These are phyloP conservation scores for Aldrovandia affinis DNA, from an alignment of 2,797 vertebrate species.

Conservation along the genomic window DNA sequence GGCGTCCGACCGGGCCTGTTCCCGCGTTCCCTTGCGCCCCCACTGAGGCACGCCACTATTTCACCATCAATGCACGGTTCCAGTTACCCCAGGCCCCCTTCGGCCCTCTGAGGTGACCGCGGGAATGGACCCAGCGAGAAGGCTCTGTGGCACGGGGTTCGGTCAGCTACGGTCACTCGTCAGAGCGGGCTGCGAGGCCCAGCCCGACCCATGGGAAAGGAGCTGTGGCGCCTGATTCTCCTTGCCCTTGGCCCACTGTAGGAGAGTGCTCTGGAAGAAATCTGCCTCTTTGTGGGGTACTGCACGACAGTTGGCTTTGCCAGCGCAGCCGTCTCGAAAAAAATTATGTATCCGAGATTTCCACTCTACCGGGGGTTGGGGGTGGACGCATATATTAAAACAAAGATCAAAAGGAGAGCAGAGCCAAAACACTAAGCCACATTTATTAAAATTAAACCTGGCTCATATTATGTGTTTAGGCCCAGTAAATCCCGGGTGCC, in stretches of 20 bases:
- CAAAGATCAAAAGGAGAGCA: conserved; percentile 59
- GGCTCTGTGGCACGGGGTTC: neutral
- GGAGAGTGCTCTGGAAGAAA: neutral
- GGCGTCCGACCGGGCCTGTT: conserved; percentile 35
- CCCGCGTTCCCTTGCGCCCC: neutral
- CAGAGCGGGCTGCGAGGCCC: too few relatives aligned
- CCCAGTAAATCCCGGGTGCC: conserved; percentile 64
- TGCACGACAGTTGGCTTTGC: neutral
- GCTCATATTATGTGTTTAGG: conserved; percentile 65
- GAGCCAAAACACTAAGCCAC: conserved; percentile 52
- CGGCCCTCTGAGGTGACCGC: neutral
- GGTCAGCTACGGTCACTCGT: too few relatives aligned
- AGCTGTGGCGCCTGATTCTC: neutral
- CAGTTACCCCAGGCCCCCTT: neutral
- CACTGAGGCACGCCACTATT: neutral
- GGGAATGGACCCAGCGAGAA: neutral
- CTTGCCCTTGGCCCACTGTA: neutral
- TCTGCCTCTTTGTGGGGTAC: conserved; percentile 11
- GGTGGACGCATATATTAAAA: conserved; percentile 49
- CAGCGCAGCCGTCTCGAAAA: conserved; percentile 45
- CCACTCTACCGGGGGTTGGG: conserved; percentile 14
- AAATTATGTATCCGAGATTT: conserved; percentile 52
- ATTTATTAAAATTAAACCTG: conserved; percentile 70
- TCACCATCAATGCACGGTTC: neutral
- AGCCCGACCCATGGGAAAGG: neutral